These are phyloP conservation scores for Oryctes rhinoceros DNA, from an alignment of 1,140 invertebrate genomes.

Conservation along the genomic window DNA sequence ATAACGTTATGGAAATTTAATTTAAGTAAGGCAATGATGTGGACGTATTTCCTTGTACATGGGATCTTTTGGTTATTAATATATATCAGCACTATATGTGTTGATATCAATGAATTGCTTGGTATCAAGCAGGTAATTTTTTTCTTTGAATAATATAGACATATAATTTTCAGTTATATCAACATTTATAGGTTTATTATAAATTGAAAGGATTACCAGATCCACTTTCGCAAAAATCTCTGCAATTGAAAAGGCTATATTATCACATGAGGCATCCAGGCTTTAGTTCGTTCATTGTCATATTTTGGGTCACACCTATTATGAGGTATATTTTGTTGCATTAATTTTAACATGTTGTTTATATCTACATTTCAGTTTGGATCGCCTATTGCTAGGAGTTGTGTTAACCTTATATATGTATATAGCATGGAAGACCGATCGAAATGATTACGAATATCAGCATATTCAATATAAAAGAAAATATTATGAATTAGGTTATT, in stretches of 20 bases:
- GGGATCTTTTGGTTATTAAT: constrained; percentile 68
- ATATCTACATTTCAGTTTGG: constrained; percentile 61
- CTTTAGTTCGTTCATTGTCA: constrained; percentile 63
- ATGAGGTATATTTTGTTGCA: constrained; percentile 62
- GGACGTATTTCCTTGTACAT: constrained; percentile 63
- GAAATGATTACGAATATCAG: constrained; percentile 64
- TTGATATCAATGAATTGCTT: constrained; percentile 69
- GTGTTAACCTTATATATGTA: constrained; percentile 65
- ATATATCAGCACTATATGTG: constrained; percentile 69
- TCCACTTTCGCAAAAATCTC: constrained; percentile 62
- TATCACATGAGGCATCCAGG: constrained; percentile 68
- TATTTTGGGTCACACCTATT: constrained; percentile 65
- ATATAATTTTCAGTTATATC: not conserved
- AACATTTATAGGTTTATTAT: constrained; percentile 57
- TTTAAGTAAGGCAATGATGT: constrained; percentile 58
- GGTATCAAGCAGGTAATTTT: constrained; percentile 65
- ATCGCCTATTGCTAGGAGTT: constrained; percentile 62
- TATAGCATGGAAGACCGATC: constrained; percentile 64
- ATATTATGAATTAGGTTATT: constrained; percentile 52
- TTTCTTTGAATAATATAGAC: constrained; percentile 49
- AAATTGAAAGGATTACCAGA: constrained; percentile 60
- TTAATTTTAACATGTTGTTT: constrained; percentile 39
- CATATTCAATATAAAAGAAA: constrained; percentile 56
- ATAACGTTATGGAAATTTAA: constrained; percentile 54
- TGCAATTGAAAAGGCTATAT: constrained; percentile 61